Evolutionary conservation across 2,888 invertebrate species (phyloP).

Genomic region (Drosophila multiciliata): DNA sequence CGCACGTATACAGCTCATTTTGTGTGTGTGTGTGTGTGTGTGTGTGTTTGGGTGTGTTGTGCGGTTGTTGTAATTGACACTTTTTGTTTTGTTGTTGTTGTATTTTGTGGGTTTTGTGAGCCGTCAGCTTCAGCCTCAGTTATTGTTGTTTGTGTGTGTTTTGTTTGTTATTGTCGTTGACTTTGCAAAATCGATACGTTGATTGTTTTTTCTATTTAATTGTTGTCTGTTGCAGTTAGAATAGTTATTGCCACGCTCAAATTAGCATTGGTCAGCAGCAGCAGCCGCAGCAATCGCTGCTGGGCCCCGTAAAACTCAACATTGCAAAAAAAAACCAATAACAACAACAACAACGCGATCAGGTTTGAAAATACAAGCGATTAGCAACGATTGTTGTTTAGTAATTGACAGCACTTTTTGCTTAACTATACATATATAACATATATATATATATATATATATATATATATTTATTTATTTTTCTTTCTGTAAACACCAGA

Average conservation of each 20-base stretch:
- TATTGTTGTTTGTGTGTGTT: conserved; percentile 5
- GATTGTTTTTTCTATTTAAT: conserved; percentile 48
- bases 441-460: not conserved
- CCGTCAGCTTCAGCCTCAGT: conserved; percentile 18
- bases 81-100: conserved; percentile 29
- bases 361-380: conserved; percentile 23
- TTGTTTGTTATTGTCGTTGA: conserved; percentile 34
- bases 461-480: not conserved
- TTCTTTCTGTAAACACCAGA: conserved; percentile 11
- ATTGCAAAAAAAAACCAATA: conserved; percentile 7
- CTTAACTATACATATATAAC: not conserved
- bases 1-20: conserved; percentile 46
- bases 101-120: conserved; percentile 39
- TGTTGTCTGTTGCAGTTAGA: conserved; percentile 7
- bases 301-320: conserved; percentile 25
- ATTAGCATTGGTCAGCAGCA: conserved; percentile 52
- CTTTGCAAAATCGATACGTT: conserved; percentile 54
- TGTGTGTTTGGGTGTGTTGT: conserved; percentile 49
- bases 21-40: conserved; percentile 22
- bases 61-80: conserved; percentile 80
- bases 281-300: conserved; percentile 16
- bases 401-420: conserved; percentile 15
- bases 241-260: conserved; percentile 20
- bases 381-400: conserved; percentile 6
- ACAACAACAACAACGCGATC: conserved; percentile 35